Base-by-base conservation (phyloP, 2,888 invertebrate genomes). In the Drosophila helvetica region DNA sequence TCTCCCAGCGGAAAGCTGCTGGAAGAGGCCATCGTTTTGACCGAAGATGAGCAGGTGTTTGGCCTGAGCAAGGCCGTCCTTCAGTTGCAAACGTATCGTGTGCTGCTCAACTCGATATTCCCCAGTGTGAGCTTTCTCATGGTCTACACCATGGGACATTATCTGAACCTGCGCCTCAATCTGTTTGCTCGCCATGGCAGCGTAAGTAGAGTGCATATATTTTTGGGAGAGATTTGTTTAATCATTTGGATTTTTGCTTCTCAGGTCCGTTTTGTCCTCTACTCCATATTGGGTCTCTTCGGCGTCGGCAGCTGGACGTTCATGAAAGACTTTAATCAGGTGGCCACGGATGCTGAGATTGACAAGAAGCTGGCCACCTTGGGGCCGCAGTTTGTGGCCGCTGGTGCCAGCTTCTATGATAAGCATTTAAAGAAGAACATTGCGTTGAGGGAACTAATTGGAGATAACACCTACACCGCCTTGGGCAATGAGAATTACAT, bases 21-120 rank as follows among this genome's bases (percentile, higher is more conserved):
- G 50, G 91, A 94, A 55, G 92, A 95, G 15, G 94, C 96, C 0
- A 88, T 97, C 30, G 91, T 96, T 3, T 89, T 97, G n/a, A 95
- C 96, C 15, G 95, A 96, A 73, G 94, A 95, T 72, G 97, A 96
- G 10, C 95, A 96, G 90, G 93, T 96, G 69, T 97, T 96, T 93
- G 96, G 95, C 1, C 94, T 97, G 27, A 96, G 96, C 64, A 93
- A 95, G 78, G 95, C 96, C 91, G 93, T 97, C 57, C 90, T 95
- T 64, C 94, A 94, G 92, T 90, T 94, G 3, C 93, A 94, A 72
- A 94, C 94, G 45, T 91, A 93, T 66, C 94, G 94, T 88, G 91
- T 94, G 2, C 90, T 94, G 1, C 88, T 94, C 51, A 94, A 95
- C 74, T 93, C 94, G 0, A 58, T 93, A 1, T 93, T 93, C 79